Base-by-base conservation (phyloP, 2,113 vertebrate genomes). In the Cyanoderma ruficeps region DNA sequence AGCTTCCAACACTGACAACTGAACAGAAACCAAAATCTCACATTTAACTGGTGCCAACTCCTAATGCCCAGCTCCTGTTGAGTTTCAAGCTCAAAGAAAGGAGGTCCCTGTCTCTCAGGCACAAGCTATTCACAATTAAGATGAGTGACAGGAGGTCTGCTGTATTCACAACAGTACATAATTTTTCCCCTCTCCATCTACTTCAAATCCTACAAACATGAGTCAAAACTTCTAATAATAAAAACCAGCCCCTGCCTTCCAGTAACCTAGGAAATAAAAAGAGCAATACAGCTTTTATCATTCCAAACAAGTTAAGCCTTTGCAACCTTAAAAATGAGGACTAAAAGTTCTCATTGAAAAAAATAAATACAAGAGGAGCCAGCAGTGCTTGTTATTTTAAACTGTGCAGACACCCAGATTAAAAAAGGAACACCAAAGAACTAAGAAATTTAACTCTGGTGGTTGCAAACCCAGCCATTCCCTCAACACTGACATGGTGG, bases 11-110 rank as follows among this genome's bases (percentile, higher is more conserved):
- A 31, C 30, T 41, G 31, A 56, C 42, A 88, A 50, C 4, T 19
- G 13, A 93, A 50, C 18, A 52, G 44, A 78, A 71, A 31, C 25
- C n/a, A 83, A 64, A 83, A 33, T 18, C 27, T 42, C 27, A 5
- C 33, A 83, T n/a, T 49, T 37, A 49, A 69, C 44, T 60, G 27
- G 21, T 31, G 44, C 27, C 46, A 47, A 0, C 30, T 89, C 25
- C 67, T 19, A 64, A 53, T 0, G 0, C 42, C 11, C 37, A 67
- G n/a, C 25, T 59, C 33, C 78, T 35, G 23, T 0, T 24, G 39
- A 59, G 42, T 55, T 86, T 44, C 64, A 53, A 65, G 46, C n/a
- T 30, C 25, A 60, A 15, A 75, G 44, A 72, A 71, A 71, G 35
- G n/a, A n/a, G 14, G 28, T 74, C 35, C 42, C 52, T 68, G 55